Evolutionary conservation across 2,113 vertebrate species (phyloP), one percentile per base, ranked within the genome.

Genomic region (Corythornis madagascariensis): DNA sequence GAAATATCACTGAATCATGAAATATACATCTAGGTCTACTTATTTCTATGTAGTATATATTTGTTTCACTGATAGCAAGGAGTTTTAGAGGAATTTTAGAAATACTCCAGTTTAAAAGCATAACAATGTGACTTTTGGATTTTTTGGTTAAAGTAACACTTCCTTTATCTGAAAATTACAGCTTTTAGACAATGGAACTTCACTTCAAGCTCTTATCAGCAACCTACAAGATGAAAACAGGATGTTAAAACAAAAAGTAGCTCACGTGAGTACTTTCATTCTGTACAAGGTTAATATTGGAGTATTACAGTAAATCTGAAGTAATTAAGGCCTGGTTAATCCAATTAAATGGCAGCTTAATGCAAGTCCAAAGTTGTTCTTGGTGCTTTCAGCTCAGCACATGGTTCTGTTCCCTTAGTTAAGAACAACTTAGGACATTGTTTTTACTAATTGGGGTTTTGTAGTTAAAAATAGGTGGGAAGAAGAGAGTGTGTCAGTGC

Each of bases 221-320:
- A 98, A 98, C 87, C 96, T 99, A 52, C 97, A 96, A 94, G 98
- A 98, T 67, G 99, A 99, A 96, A 99, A 99, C 83, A 96, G 96
- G 24, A 97, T 98, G 90, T 96, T 99, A 57, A 98, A 98, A 94
- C 97, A 98, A 95, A 98, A 98, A 87, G 98, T 99, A 88, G 83
- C 97, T 86, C 98, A 99, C 2, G 99, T 99, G 97, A 98, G 99
- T 95, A 67, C 59, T 66, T 92, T 87, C 80, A 61, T 94, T 92
- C 79, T 92, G 52, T 88, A 47, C 8, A 15, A 29, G 26, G 43
- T 61, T 38, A 86, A 45, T 60, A 83, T 59, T 84, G 57, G 12
- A 28, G 79, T 52, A 57, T 67, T 86, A 89, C 29, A 81, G 43
- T 88, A 91, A 35, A 70, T 72, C 71, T 75, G 16, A 43, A 73